phyloP scores from a whole-genome alignment of 2,888 invertebrate species.

The Panopea generosa region DNA sequence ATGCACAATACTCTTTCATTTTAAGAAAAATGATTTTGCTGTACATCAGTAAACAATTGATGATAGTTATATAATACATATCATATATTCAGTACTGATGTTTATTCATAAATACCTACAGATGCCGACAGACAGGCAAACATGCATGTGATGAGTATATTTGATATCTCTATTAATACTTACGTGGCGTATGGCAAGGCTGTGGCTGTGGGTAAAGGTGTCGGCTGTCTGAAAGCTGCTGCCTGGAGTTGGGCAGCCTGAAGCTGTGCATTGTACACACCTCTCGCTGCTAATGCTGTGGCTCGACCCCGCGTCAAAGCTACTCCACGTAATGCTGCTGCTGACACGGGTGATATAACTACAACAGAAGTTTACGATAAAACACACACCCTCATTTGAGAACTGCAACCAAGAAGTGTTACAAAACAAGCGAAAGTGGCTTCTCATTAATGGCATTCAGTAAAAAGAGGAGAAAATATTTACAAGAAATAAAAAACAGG shows the following conservation, averaged over 20 bases:
- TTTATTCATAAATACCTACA: too few species aligned
- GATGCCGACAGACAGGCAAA: too few species aligned
- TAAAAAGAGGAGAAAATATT: constrained; percentile 40
- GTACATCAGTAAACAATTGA: too few species aligned
- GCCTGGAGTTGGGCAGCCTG: constrained; percentile 86
- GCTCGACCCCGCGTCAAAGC: constrained; percentile 92
- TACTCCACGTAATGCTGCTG: constrained; percentile 93
- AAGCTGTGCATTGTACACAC: constrained; percentile 86
- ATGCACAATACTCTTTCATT: too few species aligned
- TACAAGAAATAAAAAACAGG: constrained; percentile 52
- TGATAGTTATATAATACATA: too few species aligned
- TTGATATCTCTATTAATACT: too few species aligned
- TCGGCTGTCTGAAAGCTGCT: constrained; percentile 86
- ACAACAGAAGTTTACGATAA: constrained; percentile 17
- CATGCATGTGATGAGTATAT: too few species aligned
- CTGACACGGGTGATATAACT: constrained; percentile 84
- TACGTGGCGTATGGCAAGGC: constrained; percentile 94
- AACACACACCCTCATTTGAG: not conserved
- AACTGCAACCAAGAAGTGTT: constrained; percentile 1
- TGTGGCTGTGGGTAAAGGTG: constrained; percentile 90
- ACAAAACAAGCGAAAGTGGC: constrained; percentile 16
- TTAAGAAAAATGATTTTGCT: too few species aligned
- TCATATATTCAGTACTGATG: too few species aligned
- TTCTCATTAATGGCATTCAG: constrained; percentile 28
- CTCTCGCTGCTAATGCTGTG: constrained; percentile 89